phyloP scores from a whole-genome alignment of 2,797 vertebrate genomes.

The Glossophaga mutica region DNA sequence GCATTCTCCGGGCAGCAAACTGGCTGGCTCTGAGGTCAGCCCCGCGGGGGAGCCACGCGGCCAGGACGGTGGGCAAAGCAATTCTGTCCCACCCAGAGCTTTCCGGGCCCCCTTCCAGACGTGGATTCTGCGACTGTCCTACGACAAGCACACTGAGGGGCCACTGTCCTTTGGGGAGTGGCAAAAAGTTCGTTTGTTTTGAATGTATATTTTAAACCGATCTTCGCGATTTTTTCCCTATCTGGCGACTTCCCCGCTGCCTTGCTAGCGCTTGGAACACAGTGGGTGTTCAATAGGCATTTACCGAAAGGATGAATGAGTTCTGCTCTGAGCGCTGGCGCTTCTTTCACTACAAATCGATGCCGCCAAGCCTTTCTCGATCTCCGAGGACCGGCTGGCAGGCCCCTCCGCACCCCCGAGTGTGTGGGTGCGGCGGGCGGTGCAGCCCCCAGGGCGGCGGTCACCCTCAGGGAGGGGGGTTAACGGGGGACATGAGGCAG shows the following conservation, averaged over 20 bases:
- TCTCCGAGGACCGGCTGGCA: not conserved
- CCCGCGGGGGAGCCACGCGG: rapidly evolving
- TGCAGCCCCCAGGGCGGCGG: not conserved
- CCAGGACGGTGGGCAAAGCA: rapidly evolving
- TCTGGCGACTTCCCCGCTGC: not conserved
- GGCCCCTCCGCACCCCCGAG: not conserved
- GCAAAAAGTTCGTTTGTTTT: not conserved
- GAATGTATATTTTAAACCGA: not conserved
- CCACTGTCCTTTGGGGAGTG: not conserved
- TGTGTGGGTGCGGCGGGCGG: not conserved
- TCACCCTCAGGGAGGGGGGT: not conserved
- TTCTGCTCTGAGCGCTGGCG: not conserved
- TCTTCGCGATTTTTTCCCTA: not conserved
- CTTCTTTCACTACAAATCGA: not conserved
- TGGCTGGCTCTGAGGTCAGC: not conserved
- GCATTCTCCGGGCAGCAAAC: not conserved
- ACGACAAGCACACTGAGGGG: not conserved
- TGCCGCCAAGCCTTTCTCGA: not conserved
- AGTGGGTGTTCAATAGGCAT: not conserved
- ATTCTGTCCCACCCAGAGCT: not conserved
- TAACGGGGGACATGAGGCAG: rapidly evolving
- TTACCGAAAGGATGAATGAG: rapidly evolving
- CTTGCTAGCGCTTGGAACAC: not conserved
- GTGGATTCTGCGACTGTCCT: not conserved
- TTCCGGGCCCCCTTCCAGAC: not conserved